These are phyloP conservation scores for Gopherus flavomarginatus DNA, from an alignment of 2,113 vertebrate species.

Conservation along the genomic window DNA sequence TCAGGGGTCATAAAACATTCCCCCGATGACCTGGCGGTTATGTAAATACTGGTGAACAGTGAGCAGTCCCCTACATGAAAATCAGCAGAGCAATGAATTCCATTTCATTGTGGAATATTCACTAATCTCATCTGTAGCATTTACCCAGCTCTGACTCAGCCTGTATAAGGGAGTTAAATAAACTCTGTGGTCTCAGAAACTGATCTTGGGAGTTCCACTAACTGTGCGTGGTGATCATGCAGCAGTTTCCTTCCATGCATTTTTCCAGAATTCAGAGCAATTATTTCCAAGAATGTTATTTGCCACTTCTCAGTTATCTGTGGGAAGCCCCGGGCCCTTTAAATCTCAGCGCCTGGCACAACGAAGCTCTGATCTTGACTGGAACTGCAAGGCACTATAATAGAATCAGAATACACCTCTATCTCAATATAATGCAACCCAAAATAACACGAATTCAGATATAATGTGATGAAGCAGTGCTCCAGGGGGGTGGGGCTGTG, in stretches of 20 bases:
- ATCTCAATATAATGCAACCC: too few relatives aligned
- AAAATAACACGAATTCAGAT: too few relatives aligned
- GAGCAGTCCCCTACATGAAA: background rate
- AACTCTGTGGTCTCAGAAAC: background rate
- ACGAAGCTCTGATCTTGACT: accelerated
- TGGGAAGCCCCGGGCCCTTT: too few relatives aligned
- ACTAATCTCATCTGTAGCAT: background rate
- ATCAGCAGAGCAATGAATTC: background rate
- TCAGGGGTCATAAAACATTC: background rate
- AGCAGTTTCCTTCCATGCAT: background rate
- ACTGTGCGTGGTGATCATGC: background rate
- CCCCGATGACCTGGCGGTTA: background rate
- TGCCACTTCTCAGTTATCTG: accelerated
- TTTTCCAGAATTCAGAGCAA: background rate
- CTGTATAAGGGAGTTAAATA: background rate
- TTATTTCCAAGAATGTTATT: background rate
- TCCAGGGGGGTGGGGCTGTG: too few relatives aligned
- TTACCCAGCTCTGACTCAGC: background rate
- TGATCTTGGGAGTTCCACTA: background rate
- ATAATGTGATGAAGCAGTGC: too few relatives aligned
- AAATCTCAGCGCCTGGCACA: background rate
- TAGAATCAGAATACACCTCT: too few relatives aligned
- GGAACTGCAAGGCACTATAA: background rate
- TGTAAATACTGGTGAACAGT: background rate
- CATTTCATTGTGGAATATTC: background rate